Conservation (phyloP, 2,113 vertebrate species). For the Chaenocephalus aceratus region DNA sequence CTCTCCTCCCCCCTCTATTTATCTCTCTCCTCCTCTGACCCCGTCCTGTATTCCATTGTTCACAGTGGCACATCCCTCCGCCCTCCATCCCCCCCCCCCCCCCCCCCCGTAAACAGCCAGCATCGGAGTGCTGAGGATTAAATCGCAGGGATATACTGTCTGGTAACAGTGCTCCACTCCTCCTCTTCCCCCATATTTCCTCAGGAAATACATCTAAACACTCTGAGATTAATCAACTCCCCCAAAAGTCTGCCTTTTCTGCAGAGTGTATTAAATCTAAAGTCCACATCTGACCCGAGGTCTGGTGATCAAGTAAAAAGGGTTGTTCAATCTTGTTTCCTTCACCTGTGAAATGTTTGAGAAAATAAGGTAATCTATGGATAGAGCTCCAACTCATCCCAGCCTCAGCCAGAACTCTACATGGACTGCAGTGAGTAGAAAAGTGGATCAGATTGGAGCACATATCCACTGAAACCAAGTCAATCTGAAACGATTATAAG, state of each 20-base stretch:
- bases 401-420: conserved; percentile 4
- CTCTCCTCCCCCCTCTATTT: conserved; percentile 13
- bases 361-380: conserved; percentile 44
- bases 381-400: conserved; percentile 1
- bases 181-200: neutral
- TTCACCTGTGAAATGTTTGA: conserved; percentile 38
- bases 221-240: conserved; percentile 35
- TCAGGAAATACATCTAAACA: conserved; percentile 13
- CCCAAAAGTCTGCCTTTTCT: neutral
- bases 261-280: conserved; percentile 34
- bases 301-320: conserved; percentile 56
- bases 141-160: conserved; percentile 16
- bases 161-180: conserved; percentile 1
- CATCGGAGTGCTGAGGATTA: conserved; percentile 11
- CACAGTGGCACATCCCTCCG: conserved; percentile 19
- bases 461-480: neutral
- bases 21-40: conserved; percentile 16
- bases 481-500: neutral
- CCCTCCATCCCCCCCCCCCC: neutral
- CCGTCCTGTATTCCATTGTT: conserved; percentile 40
- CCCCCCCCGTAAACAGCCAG: conserved; percentile 7
- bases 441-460: conserved; percentile 13
- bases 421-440: neutral
- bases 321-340: conserved; percentile 34
- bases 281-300: conserved; percentile 30